Base-by-base conservation (phyloP, 2,113 vertebrate species). In the Syngnathoides biaculeatus region DNA sequence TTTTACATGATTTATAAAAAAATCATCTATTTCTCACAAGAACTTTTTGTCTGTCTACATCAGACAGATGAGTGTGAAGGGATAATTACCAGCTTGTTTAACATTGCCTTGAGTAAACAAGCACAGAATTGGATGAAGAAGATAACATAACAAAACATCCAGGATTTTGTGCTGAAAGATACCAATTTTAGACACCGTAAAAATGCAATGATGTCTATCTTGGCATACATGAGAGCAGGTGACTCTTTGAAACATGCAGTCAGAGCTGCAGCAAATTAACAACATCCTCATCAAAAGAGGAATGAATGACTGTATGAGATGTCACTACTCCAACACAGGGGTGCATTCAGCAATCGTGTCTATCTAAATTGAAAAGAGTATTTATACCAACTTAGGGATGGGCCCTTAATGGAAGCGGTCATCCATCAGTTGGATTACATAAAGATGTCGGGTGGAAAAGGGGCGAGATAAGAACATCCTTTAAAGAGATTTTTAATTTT, bases 301-400 rank as follows among this genome's bases (percentile, higher is more conserved):
- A 79, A 76, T 69, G 78, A 84, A 65, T 61, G 73, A 85, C 81
- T 80, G 3, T 43, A 72, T 59, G 72, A 73, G 81, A 79, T 45
- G 76, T 59, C 24, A 65, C 5, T 24, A 47, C 71, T 73, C 67
- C 64, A 55, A 63, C 26, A 72, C 65, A 68, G 72, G 20, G 42
- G 58, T 63, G 67, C 73, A 78, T 81, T 88, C 84, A 84, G 68
- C 68, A 26, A 71, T 73, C 20, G 24, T 65, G 64, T 68, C 80
- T 86, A 86, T 88, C 88, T 83, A 90, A 89, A 90, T 87, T 88
- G 74, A 88, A 87, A 90, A 82, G 70, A 78, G 79, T 88, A 90
- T 90, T 90, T 86, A 88, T 84, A 81, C 76, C 79, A 86, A 89
- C 73, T 73, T 71, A 69, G 82, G 83, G 79, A 85, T 84, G 86